Percentiles rank a stretch among this genome's conserved stretches.
Conservation (phyloP, 2,797 vertebrate species). For the Dromococcyx pavoninus region DNA sequence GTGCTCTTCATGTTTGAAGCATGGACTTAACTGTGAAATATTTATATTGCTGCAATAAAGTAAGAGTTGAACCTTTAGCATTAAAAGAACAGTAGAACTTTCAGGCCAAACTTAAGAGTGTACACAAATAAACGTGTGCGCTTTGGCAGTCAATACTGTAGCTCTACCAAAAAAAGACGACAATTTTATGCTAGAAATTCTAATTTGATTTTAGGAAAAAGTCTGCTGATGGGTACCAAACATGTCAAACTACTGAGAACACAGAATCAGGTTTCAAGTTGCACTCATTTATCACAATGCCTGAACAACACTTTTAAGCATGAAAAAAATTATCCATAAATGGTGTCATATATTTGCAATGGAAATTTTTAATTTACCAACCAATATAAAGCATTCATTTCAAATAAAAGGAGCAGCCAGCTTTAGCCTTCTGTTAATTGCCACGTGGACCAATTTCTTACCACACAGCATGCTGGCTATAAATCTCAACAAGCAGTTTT, state of each 20-base stretch:
- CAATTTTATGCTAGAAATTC: neutral
- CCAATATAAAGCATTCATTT: neutral
- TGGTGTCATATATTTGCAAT: neutral
- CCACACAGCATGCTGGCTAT: neutral
- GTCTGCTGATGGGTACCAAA: neutral
- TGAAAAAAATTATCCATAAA: neutral
- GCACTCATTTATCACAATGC: neutral
- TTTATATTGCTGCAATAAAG: neutral
- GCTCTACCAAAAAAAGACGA: neutral
- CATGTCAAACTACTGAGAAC: neutral
- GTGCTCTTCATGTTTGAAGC: neutral
- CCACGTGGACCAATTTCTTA: constrained; percentile 9
- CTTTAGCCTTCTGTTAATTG: constrained; percentile 34
- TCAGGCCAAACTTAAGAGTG: neutral
- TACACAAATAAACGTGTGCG: neutral
- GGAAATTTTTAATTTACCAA: neutral
- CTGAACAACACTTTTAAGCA: neutral
- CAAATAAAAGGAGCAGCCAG: neutral
- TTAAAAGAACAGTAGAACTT: neutral
- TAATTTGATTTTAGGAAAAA: neutral
- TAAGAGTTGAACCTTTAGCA: neutral
- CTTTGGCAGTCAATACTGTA: neutral
- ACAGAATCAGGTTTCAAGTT: neutral
- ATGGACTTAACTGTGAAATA: rapidly evolving
- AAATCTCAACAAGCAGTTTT: constrained; percentile 44